A percentile compares a stretch with the other conserved stretches of the same genome.
phyloP scores from a whole-genome alignment of 1,140 invertebrate species.

The Pygmarrhopalites habei region DNA sequence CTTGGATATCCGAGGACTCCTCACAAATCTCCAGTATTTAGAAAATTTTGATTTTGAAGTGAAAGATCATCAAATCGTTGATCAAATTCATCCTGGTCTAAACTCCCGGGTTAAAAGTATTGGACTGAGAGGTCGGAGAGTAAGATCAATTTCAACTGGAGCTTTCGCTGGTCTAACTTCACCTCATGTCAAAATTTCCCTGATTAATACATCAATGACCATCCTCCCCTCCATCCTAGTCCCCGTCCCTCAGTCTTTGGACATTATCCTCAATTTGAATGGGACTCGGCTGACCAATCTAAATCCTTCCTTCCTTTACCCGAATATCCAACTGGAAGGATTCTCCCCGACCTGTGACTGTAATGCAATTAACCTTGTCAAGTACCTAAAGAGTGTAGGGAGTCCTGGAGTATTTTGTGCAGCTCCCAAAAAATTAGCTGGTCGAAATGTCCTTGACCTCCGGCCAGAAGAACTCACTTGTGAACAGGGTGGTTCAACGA shows the following conservation, averaged over 20 bases:
- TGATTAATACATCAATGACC: conserved; percentile 70
- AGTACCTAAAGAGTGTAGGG: conserved; percentile 57
- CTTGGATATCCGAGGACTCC: conserved; percentile 69
- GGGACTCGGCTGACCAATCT: conserved; percentile 56
- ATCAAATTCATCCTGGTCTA: conserved; percentile 67
- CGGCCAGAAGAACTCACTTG: conserved; percentile 71
- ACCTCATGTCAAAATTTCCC: conserved; percentile 57
- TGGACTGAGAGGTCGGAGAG: conserved; percentile 62
- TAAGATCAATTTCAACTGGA: conserved; percentile 71
- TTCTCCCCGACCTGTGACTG: conserved; percentile 79
- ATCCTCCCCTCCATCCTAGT: conserved; percentile 74
- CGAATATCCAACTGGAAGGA: conserved; percentile 68
- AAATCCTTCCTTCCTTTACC: conserved; percentile 61
- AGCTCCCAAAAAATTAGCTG: conserved; percentile 59
- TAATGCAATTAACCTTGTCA: conserved; percentile 63
- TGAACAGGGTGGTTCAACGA: conserved; percentile 50
- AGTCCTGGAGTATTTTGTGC: conserved; percentile 51
- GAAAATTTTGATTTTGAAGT: conserved; percentile 69
- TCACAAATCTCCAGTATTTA: conserved; percentile 49
- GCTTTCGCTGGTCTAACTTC: conserved; percentile 68
- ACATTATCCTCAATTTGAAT: conserved; percentile 66
- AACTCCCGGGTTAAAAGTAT: conserved; percentile 69
- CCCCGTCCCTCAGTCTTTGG: conserved; percentile 77
- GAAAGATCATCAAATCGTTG: conserved; percentile 71
- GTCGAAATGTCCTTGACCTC: conserved; percentile 61